Base-by-base conservation (phyloP, 2,113 vertebrate genomes). In the Triplophysa rosa region DNA sequence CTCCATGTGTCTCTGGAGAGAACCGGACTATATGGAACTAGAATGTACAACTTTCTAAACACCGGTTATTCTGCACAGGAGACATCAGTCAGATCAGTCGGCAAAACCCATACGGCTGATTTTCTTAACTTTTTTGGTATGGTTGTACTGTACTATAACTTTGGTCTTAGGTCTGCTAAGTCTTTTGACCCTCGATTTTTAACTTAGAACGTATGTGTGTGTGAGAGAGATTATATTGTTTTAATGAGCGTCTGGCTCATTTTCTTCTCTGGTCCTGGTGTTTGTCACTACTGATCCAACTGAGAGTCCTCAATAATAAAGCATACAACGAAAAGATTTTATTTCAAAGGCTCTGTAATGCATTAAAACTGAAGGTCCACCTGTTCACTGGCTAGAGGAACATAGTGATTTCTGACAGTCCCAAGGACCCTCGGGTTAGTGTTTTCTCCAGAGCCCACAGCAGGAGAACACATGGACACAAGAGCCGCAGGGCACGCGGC, bases 1-100 rank as follows among this genome's bases (percentile, higher is more conserved):
- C 59, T 70, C 73, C 78, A 78, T 77, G 80, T 83, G 80, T 86
- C 86, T 80, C 72, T 83, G 78, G 62, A 83, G 70, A 78, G 71
- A 67, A 85, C 67, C 49, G 73, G 69, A 66, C 67, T 14, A 33
- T 49, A 63, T 65, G 69, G 71, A 79, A n/a, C 47, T 62, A 76
- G 62, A 84, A 79, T 76, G 78, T 29, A 69, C 68, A 78, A 72
- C 73, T 80, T 42, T 73, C 59, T 68, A 78, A 84, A 86, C 73
- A 86, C 67, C 19, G 19, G 49, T 26, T 73, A 23, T 75, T 72
- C 75, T 78, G 49, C 45, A 24, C 65, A 59, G 67, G 42, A 84
- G 59, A 40, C 37, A 76, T 61, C 47, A 79, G 54, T 66, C 63
- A 56, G 45, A 24, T 69, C 29, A 45, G 40, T 72, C 56, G 45